These are phyloP conservation scores for Eira barbara DNA, from an alignment of 2,113 vertebrate genomes.

Conservation along the genomic window DNA sequence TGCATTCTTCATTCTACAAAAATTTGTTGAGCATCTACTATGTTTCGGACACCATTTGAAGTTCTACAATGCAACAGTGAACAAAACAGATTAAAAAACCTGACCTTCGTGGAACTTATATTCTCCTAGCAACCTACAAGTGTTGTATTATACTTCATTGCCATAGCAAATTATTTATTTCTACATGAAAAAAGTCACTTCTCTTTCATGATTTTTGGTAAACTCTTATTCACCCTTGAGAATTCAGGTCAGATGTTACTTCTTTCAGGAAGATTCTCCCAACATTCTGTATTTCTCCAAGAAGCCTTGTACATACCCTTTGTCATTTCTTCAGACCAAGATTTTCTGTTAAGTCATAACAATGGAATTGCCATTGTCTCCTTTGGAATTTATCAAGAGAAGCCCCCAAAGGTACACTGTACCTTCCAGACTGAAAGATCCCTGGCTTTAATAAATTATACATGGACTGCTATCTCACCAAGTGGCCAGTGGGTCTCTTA, in stretches of 20 bases:
- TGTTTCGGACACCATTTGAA: background rate
- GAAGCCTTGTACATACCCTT: background rate
- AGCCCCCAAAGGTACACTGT: background rate
- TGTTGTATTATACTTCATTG: background rate
- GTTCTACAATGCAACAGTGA: background rate
- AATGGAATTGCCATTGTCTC: background rate
- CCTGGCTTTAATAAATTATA: background rate
- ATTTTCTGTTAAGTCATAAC: background rate
- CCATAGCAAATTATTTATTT: background rate
- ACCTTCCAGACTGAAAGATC: background rate
- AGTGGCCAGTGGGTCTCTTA: background rate
- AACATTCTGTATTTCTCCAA: background rate
- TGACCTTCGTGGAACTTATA: background rate
- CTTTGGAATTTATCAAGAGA: constrained; percentile 12
- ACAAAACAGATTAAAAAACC: background rate
- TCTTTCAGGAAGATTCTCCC: background rate
- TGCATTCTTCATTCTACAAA: background rate
- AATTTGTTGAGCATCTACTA: background rate
- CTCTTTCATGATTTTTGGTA: background rate
- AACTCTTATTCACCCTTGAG: background rate
- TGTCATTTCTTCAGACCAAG: background rate
- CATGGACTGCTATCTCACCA: background rate
- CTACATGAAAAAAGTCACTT: background rate
- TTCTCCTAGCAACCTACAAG: background rate
- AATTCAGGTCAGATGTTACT: background rate